These are phyloP conservation scores for Hexactinellida sp. DNA, from an alignment of 37 sponge, comb jelly and placozoan genomes.

Conservation along the genomic window DNA sequence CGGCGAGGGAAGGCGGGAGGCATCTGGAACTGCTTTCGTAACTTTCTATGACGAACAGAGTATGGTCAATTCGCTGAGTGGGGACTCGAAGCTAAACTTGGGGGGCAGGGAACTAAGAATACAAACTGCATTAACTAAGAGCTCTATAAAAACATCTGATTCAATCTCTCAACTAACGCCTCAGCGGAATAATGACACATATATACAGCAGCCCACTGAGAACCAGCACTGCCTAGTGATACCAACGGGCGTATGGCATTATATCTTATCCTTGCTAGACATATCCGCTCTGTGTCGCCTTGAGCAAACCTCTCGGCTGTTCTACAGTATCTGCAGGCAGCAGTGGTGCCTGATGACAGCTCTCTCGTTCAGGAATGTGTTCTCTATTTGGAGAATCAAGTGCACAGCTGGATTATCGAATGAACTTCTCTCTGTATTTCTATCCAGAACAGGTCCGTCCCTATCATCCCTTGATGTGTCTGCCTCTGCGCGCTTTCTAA, in stretches of 20 bases:
- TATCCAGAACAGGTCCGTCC: not conserved
- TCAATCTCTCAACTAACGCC: not conserved
- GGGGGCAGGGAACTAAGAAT: not conserved
- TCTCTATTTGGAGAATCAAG: not conserved
- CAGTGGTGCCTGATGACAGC: not conserved
- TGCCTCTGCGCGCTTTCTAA: not conserved
- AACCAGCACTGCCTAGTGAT: not conserved
- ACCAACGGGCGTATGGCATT: not conserved
- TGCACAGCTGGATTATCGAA: not conserved
- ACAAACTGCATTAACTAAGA: not conserved
- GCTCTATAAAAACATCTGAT: not conserved
- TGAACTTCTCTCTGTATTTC: not conserved
- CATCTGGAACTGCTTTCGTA: not conserved
- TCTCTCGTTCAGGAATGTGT: not conserved
- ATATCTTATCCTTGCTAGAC: not conserved
- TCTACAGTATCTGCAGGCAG: not conserved
- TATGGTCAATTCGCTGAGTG: not conserved
- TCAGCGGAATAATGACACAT: not conserved
- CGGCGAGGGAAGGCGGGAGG: not conserved
- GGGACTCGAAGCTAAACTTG: not conserved
- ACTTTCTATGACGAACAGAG: not conserved
- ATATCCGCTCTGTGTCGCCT: not conserved
- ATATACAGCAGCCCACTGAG: not conserved
- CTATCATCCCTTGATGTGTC: not conserved
- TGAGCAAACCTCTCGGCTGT: not conserved